Evolutionary conservation across 2,888 invertebrate species (phyloP), one percentile per base, ranked within the genome.

Genomic region (Diogma glabrata): DNA sequence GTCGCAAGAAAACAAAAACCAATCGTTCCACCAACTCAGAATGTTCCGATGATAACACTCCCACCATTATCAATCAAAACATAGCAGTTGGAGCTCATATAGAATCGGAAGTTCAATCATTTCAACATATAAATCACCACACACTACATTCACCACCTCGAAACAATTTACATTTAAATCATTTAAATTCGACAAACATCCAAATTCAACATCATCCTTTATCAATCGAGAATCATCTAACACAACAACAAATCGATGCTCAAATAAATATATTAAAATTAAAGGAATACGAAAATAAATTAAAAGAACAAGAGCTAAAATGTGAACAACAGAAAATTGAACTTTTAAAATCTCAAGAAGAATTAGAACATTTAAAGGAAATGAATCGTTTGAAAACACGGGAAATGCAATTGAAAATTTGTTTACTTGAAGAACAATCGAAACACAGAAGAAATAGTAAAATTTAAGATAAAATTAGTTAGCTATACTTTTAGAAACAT

Each of bases 241-340:
- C 12, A 4, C 20, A 45, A 4, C 22, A 22, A 23, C 20, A 45
- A n/a, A 20, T 36, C 47, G 33, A 47, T 22, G 16, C 43, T 16
- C 45, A 36, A 38, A 47, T 51, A 22, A 36, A 51, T 10, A 10
- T n/a, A 24, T 47, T 51, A 36, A 17, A 63, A 46, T 55, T 68
- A n/a, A 66, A 66, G 54, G 69, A 69, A 55, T 66, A 65, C 2
- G 67, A 69, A 53, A 54, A 67, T 51, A 64, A 65, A 6, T 63
- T 60, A 56, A 66, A 67, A 52, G 68, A 67, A 54, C 64, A 64
- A 48, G 64, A 68, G 51, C 54, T 68, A 49, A 56, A 62, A 19
- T 57, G 64, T n/a, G 67, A 68, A 53, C 61, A 64, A 38, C 66
- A 67, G 53, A 64, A 64, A 54, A 61, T 69, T 26, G 66, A 68